Base-by-base conservation (phyloP, 64 coral and sea anemone species). In the Astreopora myriophthalma region DNA sequence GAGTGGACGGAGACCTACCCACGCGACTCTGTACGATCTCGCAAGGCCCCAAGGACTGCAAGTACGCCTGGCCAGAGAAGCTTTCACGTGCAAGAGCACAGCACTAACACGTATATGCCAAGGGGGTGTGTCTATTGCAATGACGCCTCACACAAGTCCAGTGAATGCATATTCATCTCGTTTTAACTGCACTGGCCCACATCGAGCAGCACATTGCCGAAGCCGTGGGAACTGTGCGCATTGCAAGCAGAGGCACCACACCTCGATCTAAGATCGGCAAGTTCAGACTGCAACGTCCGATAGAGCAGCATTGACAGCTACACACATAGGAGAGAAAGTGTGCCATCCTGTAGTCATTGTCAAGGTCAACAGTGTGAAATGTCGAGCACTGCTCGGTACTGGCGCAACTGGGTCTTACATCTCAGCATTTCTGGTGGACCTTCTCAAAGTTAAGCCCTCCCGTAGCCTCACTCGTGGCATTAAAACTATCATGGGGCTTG, bases 291-390 rank as follows among this genome's bases (percentile, higher is more conserved):
- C 29, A 67, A 23, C 17, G 68, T 58, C 34, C 42, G 46, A 51
- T 14, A 5, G 27, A 23, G 34, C 66, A 44, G 67, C 61, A 71
- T 48, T 87, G 85, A 87, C 69, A 74, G 85, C 85, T 22, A 40
- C 77, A 40, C 39, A 81, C 46, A 24, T 71, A 5, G 55, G 69
- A 8, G 22, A 87, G 44, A 73, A 87, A n/a, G 85, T 87, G 13
- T 87, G 69, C 71, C 85, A 87, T 28, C 85, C 66, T 6, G 68
- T 87, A 29, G 85, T 87, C 39, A 60, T 87, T 38, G 70, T 87
- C 19, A 87, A 74, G 55, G 85, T 87, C 11, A 87, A 87, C 63
- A 68, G 40, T 72, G 85, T 87, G n/a, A 87, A 52, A 46, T 87
- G 85, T 33, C 25, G 69, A 3, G 69, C 69, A 10, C 38, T 87